Evolutionary conservation across 2,797 vertebrate species (phyloP), one percentile per base, ranked within the genome.

Genomic region (Anas acuta): DNA sequence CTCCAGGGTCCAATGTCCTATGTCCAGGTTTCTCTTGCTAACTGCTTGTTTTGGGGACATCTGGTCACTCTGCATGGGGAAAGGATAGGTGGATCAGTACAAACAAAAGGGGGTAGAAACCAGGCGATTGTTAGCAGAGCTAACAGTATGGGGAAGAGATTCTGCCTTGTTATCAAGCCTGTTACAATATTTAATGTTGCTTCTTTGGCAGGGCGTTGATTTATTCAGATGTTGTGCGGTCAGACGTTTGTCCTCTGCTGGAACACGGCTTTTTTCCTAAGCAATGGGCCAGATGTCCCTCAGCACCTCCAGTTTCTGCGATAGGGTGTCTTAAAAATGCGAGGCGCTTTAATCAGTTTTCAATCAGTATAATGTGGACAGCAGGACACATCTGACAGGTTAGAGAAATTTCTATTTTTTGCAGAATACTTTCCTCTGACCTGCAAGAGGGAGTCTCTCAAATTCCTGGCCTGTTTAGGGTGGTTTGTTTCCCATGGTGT

Each of bases 401-500:
- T 95, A 61, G 65, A 86, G 80, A 91, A 41, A 77, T 74, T 28
- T 69, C 86, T 92, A 10, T 80, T 94, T 93, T 96, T 92, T 78
- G 73, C 73, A 64, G 54, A 83, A 92, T 84, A 89, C 0, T 18
- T 92, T 95, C 71, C 41, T 94, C 89, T 95, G 95, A 93, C 88
- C 86, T 96, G 90, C 0, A 4, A 84, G 71, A 93, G 93, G 94
- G 95, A 95, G 75, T 23, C 81, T 91, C 33, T 93, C 25, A 41
- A 72, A 96, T 96, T 96, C 95, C 86, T 95, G 82, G 81, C 76
- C 93, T 81, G 65, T 87, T 83, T 60, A 78, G 92, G 90, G 89
- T 87, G 87, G 81, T 93, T 94, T 96, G 65, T 94, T 96, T 95
- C 93, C 90, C 81, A 89, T 87, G 90, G 73, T 96, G 75, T 80